Percentiles rank a stretch among this genome's conserved stretches.
Evolutionary conservation across 2,888 invertebrate genomes (phyloP).

Genomic region (Hypolimnas misippus): DNA sequence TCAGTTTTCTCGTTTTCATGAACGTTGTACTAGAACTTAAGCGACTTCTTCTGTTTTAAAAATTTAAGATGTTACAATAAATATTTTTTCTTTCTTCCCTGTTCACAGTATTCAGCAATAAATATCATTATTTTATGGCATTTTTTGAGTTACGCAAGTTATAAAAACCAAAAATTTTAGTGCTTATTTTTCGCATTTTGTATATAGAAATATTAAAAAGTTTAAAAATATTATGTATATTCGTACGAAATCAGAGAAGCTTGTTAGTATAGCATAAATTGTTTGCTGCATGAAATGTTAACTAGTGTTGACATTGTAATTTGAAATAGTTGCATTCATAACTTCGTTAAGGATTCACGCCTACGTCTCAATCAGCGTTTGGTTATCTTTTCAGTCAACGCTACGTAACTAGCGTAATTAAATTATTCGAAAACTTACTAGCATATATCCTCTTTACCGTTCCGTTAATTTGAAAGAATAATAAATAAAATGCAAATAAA

Average conservation of each 20-base stretch:
- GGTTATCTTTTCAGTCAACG: conserved; percentile 35
- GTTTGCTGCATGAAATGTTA: background rate
- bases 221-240: background rate
- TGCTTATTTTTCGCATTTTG: too few species aligned
- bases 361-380: conserved; percentile 35
- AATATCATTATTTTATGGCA: too few species aligned
- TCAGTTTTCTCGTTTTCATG: too few species aligned
- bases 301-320: background rate
- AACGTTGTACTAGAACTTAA: too few species aligned
- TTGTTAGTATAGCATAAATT: background rate
- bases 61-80: too few species aligned
- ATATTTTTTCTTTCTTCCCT: too few species aligned
- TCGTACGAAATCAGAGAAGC: background rate
- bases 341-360: conserved; percentile 9
- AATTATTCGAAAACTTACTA: conserved; percentile 18
- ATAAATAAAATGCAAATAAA: background rate
- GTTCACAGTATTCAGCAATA: too few species aligned
- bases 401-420: conserved; percentile 27
- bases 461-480: background rate
- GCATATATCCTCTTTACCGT: conserved; percentile 7
- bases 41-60: too few species aligned
- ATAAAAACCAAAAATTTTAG: too few species aligned
- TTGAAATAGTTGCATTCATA: conserved; percentile 3
- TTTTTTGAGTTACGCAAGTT: too few species aligned
- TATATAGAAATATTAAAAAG: too few species aligned